Conservation (phyloP, 2,888 invertebrate genomes). For the Augochlorella aurata region DNA sequence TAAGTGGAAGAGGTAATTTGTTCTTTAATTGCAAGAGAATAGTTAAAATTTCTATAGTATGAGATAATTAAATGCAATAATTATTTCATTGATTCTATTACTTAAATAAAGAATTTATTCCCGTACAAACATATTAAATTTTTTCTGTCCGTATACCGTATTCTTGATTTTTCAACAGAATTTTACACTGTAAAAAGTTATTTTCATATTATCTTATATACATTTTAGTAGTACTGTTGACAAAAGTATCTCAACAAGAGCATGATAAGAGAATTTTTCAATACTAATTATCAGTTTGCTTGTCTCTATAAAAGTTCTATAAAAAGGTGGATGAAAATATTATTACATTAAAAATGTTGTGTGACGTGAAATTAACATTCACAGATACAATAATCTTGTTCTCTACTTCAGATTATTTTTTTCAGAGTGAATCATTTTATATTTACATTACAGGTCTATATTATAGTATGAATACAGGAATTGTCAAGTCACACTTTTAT, state of each 20-base stretch:
- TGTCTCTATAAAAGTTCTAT: constrained; percentile 26
- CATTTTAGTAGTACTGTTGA: constrained; percentile 19
- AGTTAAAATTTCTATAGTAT: constrained; percentile 6
- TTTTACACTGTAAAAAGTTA: constrained; percentile 34
- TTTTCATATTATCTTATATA: constrained; percentile 14
- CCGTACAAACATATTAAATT: constrained; percentile 21
- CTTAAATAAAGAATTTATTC: constrained; percentile 18
- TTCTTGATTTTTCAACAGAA: neutral
- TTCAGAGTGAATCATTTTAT: constrained; percentile 49
- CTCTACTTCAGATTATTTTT: constrained; percentile 39
- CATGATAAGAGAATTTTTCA: constrained; percentile 14
- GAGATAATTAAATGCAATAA: constrained; percentile 17
- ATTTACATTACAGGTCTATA: constrained; percentile 59
- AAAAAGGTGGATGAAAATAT: constrained; percentile 41
- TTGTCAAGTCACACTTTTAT: constrained; percentile 55
- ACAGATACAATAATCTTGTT: constrained; percentile 35
- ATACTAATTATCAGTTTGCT: neutral
- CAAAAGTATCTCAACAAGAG: constrained; percentile 19
- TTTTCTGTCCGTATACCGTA: neutral
- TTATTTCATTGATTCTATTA: neutral
- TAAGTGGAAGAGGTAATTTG: neutral
- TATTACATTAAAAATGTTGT: constrained; percentile 38
- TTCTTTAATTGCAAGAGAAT: constrained; percentile 17
- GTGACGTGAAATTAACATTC: constrained; percentile 37
- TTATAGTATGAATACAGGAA: constrained; percentile 60